phyloP scores from a whole-genome alignment of 2,797 vertebrate species.

The Anguilla marmorata region DNA sequence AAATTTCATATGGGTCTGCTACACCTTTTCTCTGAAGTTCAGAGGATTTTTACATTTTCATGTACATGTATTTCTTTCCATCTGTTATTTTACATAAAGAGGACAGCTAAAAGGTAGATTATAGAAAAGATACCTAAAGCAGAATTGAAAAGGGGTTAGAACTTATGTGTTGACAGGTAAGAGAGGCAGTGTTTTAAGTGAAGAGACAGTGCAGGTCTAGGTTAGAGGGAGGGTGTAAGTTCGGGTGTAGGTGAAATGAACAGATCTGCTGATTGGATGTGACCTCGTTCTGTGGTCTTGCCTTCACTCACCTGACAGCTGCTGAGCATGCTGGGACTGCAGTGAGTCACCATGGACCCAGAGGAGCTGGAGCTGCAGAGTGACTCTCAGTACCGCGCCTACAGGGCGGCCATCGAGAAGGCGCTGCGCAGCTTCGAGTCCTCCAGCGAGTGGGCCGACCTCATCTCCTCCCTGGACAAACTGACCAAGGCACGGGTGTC shows the following conservation, averaged over 20 bases:
- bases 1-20: background rate
- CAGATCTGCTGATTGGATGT: background rate
- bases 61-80: background rate
- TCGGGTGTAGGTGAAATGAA: background rate
- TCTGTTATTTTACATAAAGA: background rate
- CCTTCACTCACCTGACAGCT: conserved; percentile 43
- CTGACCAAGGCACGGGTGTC: conserved; percentile 87
- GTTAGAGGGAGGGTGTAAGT: background rate
- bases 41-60: background rate
- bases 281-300: background rate
- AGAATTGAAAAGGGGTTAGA: background rate
- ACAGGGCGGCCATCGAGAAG: conserved; percentile 90
- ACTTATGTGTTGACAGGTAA: background rate
- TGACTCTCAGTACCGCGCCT: conserved; percentile 93
- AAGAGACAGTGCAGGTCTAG: background rate
- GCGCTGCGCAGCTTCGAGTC: conserved; percentile 97
- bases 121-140: background rate
- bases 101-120: background rate
- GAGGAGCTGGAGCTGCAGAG: conserved; percentile 89
- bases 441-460: conserved; percentile 97
- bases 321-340: conserved; percentile 61
- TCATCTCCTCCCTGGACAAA: conserved; percentile 96
- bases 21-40: background rate
- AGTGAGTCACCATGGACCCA: conserved; percentile 83
- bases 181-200: background rate